A percentile compares a stretch with the other conserved stretches of the same genome.
Conservation (phyloP, 2,113 vertebrate species). For the Monopterus albus region DNA sequence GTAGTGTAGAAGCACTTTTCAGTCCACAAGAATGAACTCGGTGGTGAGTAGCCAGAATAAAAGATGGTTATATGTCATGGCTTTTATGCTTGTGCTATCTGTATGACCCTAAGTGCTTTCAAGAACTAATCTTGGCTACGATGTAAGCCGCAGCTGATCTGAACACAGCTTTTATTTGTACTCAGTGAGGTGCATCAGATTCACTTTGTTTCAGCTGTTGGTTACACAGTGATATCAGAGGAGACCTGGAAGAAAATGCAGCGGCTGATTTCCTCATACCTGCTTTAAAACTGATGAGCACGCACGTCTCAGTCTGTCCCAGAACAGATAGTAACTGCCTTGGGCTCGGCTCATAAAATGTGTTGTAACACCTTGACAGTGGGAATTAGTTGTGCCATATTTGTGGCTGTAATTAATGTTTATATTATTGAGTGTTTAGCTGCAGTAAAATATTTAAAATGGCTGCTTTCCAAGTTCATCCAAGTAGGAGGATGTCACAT, state of each 20-base stretch:
- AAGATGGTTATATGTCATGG: slow-evolving; percentile 20
- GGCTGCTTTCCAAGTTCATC: not conserved
- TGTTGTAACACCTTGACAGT: not conserved
- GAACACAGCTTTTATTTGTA: slow-evolving; percentile 46
- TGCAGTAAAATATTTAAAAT: not conserved
- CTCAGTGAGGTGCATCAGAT: slow-evolving; percentile 34
- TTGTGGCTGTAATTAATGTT: not conserved
- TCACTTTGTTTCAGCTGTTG: slow-evolving; percentile 32
- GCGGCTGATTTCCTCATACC: slow-evolving; percentile 32
- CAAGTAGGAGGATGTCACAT: not conserved
- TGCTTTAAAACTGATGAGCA: slow-evolving; percentile 4
- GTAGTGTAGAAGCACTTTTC: slow-evolving; percentile 1
- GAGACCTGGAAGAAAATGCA: not conserved
- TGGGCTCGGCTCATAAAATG: not conserved
- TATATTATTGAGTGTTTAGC: not conserved
- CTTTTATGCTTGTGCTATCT: slow-evolving; percentile 17
- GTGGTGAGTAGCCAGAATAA: slow-evolving; percentile 16
- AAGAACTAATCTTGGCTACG: slow-evolving; percentile 33
- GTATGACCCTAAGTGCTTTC: slow-evolving; percentile 44
- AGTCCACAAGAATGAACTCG: not conserved
- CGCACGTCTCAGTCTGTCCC: not conserved
- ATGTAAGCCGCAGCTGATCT: slow-evolving; percentile 30
- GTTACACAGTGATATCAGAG: slow-evolving; percentile 25
- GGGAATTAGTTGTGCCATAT: not conserved
- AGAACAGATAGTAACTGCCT: not conserved